Conservation (phyloP, 1,140 invertebrate genomes). For the Venustaconcha ellipsiformis region DNA sequence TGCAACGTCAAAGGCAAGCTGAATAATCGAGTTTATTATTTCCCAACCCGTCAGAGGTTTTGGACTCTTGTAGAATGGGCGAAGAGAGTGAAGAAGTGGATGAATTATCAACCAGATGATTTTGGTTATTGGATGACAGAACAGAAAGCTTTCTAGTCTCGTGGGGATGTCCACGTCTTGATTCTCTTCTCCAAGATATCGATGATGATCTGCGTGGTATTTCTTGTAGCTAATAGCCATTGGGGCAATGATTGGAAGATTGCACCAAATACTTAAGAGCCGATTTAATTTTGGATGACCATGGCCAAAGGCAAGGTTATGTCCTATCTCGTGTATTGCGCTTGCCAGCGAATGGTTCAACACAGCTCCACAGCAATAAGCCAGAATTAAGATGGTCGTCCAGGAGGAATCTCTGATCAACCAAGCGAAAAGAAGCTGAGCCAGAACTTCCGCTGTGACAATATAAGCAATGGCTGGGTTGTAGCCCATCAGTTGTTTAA, state of each 20-base stretch:
- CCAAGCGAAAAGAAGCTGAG: conserved; percentile 58
- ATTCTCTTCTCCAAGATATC: conserved; percentile 63
- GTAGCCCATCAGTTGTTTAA: conserved; percentile 67
- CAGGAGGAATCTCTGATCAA: conserved; percentile 57
- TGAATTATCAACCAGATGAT: conserved; percentile 64
- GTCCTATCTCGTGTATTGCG: conserved; percentile 69
- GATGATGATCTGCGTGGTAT: conserved; percentile 68
- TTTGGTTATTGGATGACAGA: conserved; percentile 63
- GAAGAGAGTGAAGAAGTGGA: conserved; percentile 59
- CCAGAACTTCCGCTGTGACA: conserved; percentile 45
- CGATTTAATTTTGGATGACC: conserved; percentile 57
- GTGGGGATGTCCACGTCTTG: conserved; percentile 67
- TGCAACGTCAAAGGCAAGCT: conserved; percentile 85
- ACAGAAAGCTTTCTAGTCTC: conserved; percentile 59
- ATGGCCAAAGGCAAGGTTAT: conserved; percentile 69
- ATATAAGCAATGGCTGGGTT: conserved; percentile 61
- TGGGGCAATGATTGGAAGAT: conserved; percentile 65
- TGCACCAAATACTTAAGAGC: conserved; percentile 64
- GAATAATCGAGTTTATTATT: conserved; percentile 85
- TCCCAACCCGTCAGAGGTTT: conserved; percentile 86
- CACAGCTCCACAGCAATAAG: conserved; percentile 63
- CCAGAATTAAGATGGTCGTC: conserved; percentile 52
- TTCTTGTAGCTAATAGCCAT: conserved; percentile 68
- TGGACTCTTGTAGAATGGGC: conserved; percentile 73
- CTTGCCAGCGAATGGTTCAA: conserved; percentile 67